These are phyloP conservation scores for Oscheius sp. DNA, from an alignment of 2,888 invertebrate species.

Conservation along the genomic window DNA sequence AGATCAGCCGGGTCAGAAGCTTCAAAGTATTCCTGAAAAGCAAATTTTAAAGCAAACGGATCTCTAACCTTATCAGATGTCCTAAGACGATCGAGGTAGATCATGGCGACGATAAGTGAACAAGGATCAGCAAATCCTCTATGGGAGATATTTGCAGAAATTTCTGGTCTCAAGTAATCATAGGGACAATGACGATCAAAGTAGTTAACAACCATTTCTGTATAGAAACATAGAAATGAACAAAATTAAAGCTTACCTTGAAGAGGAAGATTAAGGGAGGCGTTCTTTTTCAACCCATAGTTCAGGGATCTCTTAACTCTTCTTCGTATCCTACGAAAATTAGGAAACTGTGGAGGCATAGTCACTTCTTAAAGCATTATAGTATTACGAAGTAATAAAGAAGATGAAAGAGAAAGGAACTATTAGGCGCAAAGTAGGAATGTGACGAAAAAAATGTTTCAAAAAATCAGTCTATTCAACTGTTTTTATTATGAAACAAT, in stretches of 20 bases:
- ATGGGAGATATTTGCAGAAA: conserved; percentile 59
- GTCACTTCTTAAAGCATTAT: too few relatives aligned
- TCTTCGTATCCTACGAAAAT: conserved; percentile 61
- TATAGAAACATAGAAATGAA: conserved; percentile 25
- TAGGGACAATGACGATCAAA: conserved; percentile 62
- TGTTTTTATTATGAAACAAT: too few relatives aligned
- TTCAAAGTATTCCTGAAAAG: conserved; percentile 82
- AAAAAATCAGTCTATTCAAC: neutral
- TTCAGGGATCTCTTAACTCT: conserved; percentile 88
- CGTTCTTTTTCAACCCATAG: conserved; percentile 77
- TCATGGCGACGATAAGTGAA: conserved; percentile 88
- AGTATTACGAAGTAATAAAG: too few relatives aligned
- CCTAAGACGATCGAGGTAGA: conserved; percentile 90
- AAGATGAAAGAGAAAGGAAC: too few relatives aligned
- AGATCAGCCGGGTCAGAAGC: conserved; percentile 86
- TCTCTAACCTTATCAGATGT: conserved; percentile 68
- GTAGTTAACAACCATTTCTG: conserved; percentile 67
- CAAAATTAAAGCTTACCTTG: conserved; percentile 46
- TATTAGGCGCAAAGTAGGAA: too few relatives aligned
- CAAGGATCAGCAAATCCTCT: conserved; percentile 87
- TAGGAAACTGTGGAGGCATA: conserved; percentile 60
- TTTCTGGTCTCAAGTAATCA: conserved; percentile 65
- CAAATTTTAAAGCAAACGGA: neutral
- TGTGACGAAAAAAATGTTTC: too few relatives aligned
- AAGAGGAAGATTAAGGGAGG: conserved; percentile 58